phyloP scores from a whole-genome alignment of 1,140 invertebrate genomes.

The Galendromus occidentalis region DNA sequence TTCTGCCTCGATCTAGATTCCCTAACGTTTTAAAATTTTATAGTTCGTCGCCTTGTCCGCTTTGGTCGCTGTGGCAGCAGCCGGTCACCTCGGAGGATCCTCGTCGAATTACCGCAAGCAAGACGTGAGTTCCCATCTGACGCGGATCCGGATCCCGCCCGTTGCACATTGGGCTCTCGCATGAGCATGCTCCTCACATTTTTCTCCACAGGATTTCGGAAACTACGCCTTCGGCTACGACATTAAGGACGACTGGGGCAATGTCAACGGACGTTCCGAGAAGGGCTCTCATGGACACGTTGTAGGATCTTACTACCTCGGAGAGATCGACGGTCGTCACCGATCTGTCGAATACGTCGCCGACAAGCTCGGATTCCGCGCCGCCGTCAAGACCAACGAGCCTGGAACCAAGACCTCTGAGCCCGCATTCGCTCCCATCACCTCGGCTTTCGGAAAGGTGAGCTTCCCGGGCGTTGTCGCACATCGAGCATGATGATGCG shows the following conservation, averaged over 20 bases:
- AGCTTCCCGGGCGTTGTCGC: not conserved
- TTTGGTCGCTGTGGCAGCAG: not conserved
- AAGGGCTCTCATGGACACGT: slow-evolving; percentile 5
- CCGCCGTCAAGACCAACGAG: slow-evolving; percentile 2
- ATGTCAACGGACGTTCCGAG: not conserved
- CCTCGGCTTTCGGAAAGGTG: slow-evolving; percentile 4
- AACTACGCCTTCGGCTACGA: slow-evolving; percentile 9
- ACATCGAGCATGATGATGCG: no score
- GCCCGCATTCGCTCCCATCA: slow-evolving; percentile 1
- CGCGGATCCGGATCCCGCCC: not conserved
- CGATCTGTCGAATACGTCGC: slow-evolving; percentile 7
- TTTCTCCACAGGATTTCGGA: not conserved
- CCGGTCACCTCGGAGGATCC: not conserved
- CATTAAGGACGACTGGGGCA: slow-evolving; percentile 10
- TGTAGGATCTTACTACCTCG: slow-evolving; percentile 6
- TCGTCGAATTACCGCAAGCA: slow-evolving; percentile 9
- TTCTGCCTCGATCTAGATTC: not conserved
- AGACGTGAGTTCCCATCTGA: not conserved
- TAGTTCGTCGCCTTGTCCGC: not conserved
- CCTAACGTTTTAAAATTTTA: not conserved
- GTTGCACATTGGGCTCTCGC: not conserved
- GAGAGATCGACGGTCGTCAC: slow-evolving; percentile 8
- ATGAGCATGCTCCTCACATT: not conserved
- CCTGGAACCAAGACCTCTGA: slow-evolving; percentile 5
- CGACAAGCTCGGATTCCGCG: slow-evolving; percentile 9